A percentile compares a stretch with the other conserved stretches of the same genome.
Evolutionary conservation across 2,888 invertebrate species (phyloP).

Genomic region (Sepioteuthis lessoniana): DNA sequence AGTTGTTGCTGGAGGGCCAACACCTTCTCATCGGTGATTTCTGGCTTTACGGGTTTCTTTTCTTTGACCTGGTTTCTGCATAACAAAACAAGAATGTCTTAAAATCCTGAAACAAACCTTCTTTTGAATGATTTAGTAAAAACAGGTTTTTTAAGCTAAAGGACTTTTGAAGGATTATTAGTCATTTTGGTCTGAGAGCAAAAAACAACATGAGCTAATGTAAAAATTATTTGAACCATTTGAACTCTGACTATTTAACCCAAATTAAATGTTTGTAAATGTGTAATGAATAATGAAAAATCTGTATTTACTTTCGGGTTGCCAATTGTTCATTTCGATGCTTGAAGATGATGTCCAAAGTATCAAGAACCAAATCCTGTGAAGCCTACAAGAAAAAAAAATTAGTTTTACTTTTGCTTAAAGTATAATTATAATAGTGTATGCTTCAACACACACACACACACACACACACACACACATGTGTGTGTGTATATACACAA

Average conservation of each 20-base stretch:
- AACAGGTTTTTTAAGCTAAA: too few relatives aligned
- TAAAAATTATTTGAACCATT: too few relatives aligned
- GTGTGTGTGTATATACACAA: not conserved
- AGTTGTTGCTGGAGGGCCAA: conserved; percentile 66
- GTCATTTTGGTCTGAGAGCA: too few relatives aligned
- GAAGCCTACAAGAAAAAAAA: conserved; percentile 64
- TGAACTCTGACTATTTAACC: too few relatives aligned
- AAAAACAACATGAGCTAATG: too few relatives aligned
- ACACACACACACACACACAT: not conserved
- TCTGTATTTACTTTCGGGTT: conserved; percentile 64
- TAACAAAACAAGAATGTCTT: not conserved
- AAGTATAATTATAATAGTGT: not conserved
- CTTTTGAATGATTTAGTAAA: too few relatives aligned
- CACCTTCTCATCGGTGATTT: conserved; percentile 64
- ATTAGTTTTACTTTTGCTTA: too few relatives aligned
- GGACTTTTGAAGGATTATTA: too few relatives aligned
- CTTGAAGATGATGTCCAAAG: conserved; percentile 71
- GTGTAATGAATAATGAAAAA: too few relatives aligned
- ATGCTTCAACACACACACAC: too few relatives aligned
- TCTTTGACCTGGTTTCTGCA: conserved; percentile 52
- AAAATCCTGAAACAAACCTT: too few relatives aligned
- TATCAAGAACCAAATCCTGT: conserved; percentile 72
- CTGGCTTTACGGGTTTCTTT: conserved; percentile 53
- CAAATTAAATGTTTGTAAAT: too few relatives aligned
- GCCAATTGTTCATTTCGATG: conserved; percentile 72